Percentiles rank a stretch among this genome's conserved stretches.
These are phyloP conservation scores for Sminthurides aquaticus DNA, from an alignment of 2,888 invertebrate species.

Conservation along the genomic window DNA sequence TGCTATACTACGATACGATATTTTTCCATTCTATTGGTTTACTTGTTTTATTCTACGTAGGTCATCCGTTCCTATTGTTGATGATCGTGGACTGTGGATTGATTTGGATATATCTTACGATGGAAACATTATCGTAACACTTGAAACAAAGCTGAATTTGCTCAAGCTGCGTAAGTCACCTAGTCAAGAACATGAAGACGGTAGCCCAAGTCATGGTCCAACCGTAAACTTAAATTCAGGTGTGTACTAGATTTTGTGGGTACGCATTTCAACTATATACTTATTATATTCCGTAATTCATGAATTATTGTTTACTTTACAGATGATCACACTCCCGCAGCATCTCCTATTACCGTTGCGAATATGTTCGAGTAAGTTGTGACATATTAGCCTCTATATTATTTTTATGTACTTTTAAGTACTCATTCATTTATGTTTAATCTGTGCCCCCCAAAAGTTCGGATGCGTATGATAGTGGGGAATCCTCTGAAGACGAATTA, in stretches of 20 bases:
- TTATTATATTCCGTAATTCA: neutral
- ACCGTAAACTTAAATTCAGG: neutral
- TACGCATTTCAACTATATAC: neutral
- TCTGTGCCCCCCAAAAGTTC: constrained; percentile 46
- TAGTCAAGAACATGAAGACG: constrained; percentile 30
- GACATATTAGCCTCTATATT: no score
- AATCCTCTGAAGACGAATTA: constrained; percentile 64
- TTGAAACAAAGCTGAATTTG: constrained; percentile 81
- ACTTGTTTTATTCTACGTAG: constrained; percentile 44
- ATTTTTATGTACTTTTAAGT: neutral
- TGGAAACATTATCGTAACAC: constrained; percentile 68
- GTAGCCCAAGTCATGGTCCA: constrained; percentile 17
- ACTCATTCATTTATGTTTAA: neutral
- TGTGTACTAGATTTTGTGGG: no score
- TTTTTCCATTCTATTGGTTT: neutral
- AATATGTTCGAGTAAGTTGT: constrained; percentile 53
- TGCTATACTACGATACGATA: neutral
- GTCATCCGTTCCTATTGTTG: constrained; percentile 59
- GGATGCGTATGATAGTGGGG: constrained; percentile 70
- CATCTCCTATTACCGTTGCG: constrained; percentile 24
- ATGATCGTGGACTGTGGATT: constrained; percentile 80
- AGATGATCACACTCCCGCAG: constrained; percentile 27
- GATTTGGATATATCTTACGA: constrained; percentile 74
- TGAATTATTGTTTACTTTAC: neutral
- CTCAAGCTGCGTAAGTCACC: constrained; percentile 56